Evolutionary conservation across 2,113 vertebrate genomes (phyloP).

Genomic region (Collichthys lucidus): DNA sequence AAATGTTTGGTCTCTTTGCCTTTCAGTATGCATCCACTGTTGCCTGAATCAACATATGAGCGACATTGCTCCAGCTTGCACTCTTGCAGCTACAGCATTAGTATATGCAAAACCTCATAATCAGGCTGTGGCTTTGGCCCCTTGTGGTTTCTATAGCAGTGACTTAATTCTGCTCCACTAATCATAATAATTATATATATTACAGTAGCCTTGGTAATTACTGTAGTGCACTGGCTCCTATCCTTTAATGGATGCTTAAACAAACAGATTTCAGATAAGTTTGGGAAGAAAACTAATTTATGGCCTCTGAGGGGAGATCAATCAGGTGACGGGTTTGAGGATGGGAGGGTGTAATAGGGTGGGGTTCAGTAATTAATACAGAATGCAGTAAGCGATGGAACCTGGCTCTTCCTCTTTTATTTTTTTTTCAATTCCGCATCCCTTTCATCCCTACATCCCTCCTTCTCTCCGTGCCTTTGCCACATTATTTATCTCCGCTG

Average conservation of each 20-base stretch:
- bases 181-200: slow-evolving; percentile 79
- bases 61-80: slow-evolving; percentile 28
- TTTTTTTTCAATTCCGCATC: slow-evolving; percentile 69
- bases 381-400: slow-evolving; percentile 80
- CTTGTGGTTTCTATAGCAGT: slow-evolving; percentile 66
- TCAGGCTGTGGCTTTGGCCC: slow-evolving; percentile 50
- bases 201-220: slow-evolving; percentile 77
- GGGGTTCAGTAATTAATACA: slow-evolving; percentile 82
- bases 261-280: slow-evolving; percentile 80
- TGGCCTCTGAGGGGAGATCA: slow-evolving; percentile 80
- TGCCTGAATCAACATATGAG: slow-evolving; percentile 40
- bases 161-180: slow-evolving; percentile 76
- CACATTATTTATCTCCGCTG: slow-evolving; percentile 86
- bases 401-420: slow-evolving; percentile 51
- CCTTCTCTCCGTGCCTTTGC: slow-evolving; percentile 62
- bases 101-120: slow-evolving; percentile 58
- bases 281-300: slow-evolving; percentile 79
- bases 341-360: slow-evolving; percentile 66
- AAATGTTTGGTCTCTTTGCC: slow-evolving; percentile 30
- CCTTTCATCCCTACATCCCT: slow-evolving; percentile 66
- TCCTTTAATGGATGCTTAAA: slow-evolving; percentile 79
- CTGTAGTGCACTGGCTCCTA: slow-evolving; percentile 57
- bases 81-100: slow-evolving; percentile 10
- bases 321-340: slow-evolving; percentile 76
- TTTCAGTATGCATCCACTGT: slow-evolving; percentile 44